Base-by-base conservation (phyloP, 2,113 vertebrate species). In the Pogonocichla stellata region DNA sequence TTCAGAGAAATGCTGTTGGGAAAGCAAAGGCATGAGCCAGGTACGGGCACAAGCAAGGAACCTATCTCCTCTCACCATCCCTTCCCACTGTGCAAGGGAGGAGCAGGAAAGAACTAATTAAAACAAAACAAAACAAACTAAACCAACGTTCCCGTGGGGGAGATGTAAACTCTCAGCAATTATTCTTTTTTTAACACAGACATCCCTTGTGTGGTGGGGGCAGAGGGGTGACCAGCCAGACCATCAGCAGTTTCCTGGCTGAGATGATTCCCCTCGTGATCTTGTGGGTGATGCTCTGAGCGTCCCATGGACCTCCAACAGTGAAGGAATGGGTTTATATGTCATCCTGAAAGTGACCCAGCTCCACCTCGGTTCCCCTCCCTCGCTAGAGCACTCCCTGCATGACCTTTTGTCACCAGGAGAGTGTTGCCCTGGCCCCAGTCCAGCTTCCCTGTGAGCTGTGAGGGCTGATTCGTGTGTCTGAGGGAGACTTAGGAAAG, bases 81-180 rank as follows among this genome's bases (percentile, higher is more conserved):
- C 2, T 34, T 80, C 45, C 56, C 43, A 10, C 33, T 23, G 36
- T 4, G n/a, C 7, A 4, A 73, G 23, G 69, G 24, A 69, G 80
- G 34, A 26, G 26, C 1, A 5, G 40, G n/a, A 53, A 78, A 78
- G 19, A 51, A 72, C 7, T 31, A 12, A 28, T 4, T 17, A 1
- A 28, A 25, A 54, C 12, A 22, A 48, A 33, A 2, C 25, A 9
- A 47, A 47, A 15, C 8, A 50, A 16, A 51, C 15, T 5, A 67
- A 67, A 38, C 2, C 19, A 42, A 25, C 0, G 2, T 26, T 70
- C 14, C 13, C 0, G 0, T 20, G 73, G 28, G 34, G 17, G 53
- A 40, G 61, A 64, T 58, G 70, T 19, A 40, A 60, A 36, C 14
- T 50, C 18, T 28, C 38, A 36, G 9, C 22, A 23, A 15, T 1